Evolutionary conservation across 2,113 vertebrate genomes (phyloP).

Genomic region (Lethenteron reissneri): DNA sequence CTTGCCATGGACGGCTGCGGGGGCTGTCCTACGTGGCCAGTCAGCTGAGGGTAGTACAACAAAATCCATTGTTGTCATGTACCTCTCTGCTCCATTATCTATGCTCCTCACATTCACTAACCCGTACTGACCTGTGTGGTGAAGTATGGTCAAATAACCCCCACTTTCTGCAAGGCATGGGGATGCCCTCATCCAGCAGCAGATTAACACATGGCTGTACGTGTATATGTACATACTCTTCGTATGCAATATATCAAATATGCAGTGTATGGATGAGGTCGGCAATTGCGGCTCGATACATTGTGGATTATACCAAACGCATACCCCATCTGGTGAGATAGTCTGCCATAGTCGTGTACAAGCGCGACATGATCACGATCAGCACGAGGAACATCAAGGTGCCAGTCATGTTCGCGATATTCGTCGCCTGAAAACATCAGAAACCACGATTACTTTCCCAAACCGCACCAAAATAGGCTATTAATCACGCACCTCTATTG

Average conservation of each 20-base stretch:
- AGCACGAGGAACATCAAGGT: slow-evolving; percentile 33
- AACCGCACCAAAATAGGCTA: no score
- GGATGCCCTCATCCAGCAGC: not conserved
- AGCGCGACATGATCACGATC: slow-evolving; percentile 34
- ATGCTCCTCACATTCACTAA: no score
- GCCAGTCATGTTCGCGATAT: slow-evolving; percentile 37
- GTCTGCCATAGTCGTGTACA: slow-evolving; percentile 34
- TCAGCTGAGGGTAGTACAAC: no score
- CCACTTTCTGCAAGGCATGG: not conserved
- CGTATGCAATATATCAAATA: not conserved
- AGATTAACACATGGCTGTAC: not conserved
- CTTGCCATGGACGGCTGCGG: no score
- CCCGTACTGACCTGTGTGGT: no score
- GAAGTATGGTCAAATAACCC: not conserved
- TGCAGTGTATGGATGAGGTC: not conserved
- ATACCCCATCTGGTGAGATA: slow-evolving; percentile 42
- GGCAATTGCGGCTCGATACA: not conserved
- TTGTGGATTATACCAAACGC: not conserved
- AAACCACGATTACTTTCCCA: not conserved
- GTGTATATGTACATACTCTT: not conserved
- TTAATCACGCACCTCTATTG: not conserved
- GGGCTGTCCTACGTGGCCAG: no score
- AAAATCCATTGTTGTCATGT: no score
- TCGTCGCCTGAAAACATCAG: slow-evolving; percentile 23
- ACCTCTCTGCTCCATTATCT: no score